phyloP scores from a whole-genome alignment of 2,113 vertebrate genomes.

The Xiphias gladius region DNA sequence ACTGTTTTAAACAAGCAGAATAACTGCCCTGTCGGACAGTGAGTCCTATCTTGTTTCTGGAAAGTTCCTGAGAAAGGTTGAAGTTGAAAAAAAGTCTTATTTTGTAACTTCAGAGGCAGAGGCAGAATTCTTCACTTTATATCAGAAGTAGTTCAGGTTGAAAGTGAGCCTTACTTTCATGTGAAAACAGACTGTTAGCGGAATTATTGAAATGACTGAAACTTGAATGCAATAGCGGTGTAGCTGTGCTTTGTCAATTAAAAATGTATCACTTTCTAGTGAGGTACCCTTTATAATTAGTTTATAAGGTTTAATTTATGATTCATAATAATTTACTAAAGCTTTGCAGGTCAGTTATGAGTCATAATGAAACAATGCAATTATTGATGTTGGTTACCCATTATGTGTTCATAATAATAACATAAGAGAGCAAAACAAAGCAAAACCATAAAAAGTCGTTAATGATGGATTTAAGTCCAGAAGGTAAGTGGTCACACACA shows the following conservation, averaged over 20 bases:
- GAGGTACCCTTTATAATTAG: not conserved
- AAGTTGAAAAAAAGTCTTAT: not conserved
- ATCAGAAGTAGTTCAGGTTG: not conserved
- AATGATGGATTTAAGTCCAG: no score
- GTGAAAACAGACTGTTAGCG: no score
- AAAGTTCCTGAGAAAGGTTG: not conserved
- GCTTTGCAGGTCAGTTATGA: not conserved
- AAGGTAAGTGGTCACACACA: no score
- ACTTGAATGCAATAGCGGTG: not conserved
- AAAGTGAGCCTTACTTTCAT: not conserved
- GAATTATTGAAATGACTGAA: no score
- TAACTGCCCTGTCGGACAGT: no score
- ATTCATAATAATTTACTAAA: not conserved
- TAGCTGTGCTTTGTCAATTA: not conserved
- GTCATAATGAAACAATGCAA: not conserved
- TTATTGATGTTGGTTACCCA: not conserved
- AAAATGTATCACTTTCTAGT: not conserved
- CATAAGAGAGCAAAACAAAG: no score
- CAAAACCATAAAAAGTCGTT: not conserved
- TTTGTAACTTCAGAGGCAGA: not conserved
- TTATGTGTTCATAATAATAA: not conserved
- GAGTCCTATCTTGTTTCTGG: not conserved
- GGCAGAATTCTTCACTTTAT: not conserved
- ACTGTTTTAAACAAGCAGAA: not conserved
- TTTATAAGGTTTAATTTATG: not conserved